Percentiles rank a stretch among this genome's conserved stretches.
phyloP scores from a whole-genome alignment of 1,140 invertebrate species.

The Ganaspis sp. region DNA sequence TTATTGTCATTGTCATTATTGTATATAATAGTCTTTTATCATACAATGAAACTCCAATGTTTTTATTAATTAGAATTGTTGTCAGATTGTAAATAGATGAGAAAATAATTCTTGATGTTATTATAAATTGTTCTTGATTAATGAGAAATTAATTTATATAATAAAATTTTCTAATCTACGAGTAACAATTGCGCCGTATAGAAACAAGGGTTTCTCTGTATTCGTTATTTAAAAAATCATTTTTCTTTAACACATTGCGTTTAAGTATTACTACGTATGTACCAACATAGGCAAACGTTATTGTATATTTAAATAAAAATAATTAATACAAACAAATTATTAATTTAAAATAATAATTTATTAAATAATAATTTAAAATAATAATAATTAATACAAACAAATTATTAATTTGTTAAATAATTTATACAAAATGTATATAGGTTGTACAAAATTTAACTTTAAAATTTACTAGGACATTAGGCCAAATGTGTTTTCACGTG shows the following conservation, averaged over 20 bases:
- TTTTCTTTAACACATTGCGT: not conserved
- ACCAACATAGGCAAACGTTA: not conserved
- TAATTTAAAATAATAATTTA: too few relatives aligned
- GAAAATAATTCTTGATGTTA: conserved; percentile 3
- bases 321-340: not conserved
- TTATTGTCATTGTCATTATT: conserved; percentile 13
- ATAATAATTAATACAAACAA: too few relatives aligned
- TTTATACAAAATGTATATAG: too few relatives aligned
- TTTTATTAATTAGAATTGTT: not conserved
- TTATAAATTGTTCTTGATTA: not conserved
- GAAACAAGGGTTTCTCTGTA: not conserved
- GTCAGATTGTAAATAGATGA: conserved; percentile 8
- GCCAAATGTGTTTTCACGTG: too few relatives aligned
- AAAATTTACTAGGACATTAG: too few relatives aligned
- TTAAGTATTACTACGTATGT: not conserved
- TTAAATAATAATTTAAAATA: too few relatives aligned
- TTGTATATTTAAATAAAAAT: conserved; percentile 15
- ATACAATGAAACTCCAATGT: not conserved
- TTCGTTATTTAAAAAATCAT: not conserved
- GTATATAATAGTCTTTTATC: conserved; percentile 10
- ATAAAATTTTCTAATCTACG: not conserved
- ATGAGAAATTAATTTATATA: not conserved
- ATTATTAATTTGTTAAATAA: too few relatives aligned
- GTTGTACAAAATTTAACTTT: too few relatives aligned
- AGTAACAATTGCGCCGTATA: not conserved